Percentiles rank a stretch among this genome's conserved stretches.
Conservation (phyloP, 2,797 vertebrate species). For the Hylomyscus alleni region DNA sequence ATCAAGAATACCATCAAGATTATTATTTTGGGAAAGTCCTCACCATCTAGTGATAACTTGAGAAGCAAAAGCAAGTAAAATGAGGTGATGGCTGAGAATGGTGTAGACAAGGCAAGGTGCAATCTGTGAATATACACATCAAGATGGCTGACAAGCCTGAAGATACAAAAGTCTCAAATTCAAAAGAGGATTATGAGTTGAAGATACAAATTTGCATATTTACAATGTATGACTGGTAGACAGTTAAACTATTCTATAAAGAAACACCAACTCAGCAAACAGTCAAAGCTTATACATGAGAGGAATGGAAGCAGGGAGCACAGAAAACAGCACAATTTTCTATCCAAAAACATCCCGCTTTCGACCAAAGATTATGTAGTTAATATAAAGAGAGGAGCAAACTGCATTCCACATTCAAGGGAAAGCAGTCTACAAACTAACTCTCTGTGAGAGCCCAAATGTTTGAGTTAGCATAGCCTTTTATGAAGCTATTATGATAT, state of each 20-base stretch:
- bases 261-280: neutral
- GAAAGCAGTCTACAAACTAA: neutral
- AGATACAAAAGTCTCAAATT: neutral
- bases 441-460: neutral
- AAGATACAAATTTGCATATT: neutral
- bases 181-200: neutral
- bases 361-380: neutral
- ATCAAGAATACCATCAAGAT: neutral
- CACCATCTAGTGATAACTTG: neutral
- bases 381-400: neutral
- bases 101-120: neutral
- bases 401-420: neutral
- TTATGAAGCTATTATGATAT: neutral
- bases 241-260: neutral
- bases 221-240: neutral
- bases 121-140: neutral
- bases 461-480: no score
- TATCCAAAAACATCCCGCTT: neutral
- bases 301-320: neutral
- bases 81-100: neutral
- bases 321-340: neutral
- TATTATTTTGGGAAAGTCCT: neutral
- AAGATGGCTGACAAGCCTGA: neutral
- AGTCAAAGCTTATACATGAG: neutral
- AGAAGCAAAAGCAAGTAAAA: neutral